A percentile compares a stretch with the other conserved stretches of the same genome.
phyloP scores from a whole-genome alignment of 2,888 invertebrate genomes.

The Linhomoeus sp. region DNA sequence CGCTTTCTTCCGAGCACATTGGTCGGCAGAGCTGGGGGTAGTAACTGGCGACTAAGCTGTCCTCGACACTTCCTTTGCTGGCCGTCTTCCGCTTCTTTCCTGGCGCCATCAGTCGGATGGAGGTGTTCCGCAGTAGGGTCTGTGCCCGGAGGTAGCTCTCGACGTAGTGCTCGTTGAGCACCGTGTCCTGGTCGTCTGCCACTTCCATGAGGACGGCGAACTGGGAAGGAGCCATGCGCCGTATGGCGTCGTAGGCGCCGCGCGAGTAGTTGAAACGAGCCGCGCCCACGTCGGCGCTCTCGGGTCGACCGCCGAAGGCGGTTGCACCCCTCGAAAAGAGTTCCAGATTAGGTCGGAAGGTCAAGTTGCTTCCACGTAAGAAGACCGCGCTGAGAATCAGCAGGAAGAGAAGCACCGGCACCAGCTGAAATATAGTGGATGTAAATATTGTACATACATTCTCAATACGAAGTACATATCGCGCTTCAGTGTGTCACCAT shows the following conservation, averaged over 20 bases:
- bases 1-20: not conserved
- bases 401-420: not conserved
- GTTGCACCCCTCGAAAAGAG: not conserved
- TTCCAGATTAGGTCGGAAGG: not conserved
- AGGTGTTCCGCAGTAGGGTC: not conserved
- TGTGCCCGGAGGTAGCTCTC: slow-evolving; percentile 2
- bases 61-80: no score
- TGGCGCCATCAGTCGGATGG: not conserved
- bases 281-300: not conserved
- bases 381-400: not conserved
- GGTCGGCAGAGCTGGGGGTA: not conserved
- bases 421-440: no score
- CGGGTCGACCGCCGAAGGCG: not conserved
- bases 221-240: slow-evolving; percentile 8
- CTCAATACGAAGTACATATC: no score
- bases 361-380: not conserved
- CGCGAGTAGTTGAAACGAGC: slow-evolving; percentile 16
- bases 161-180: slow-evolving; percentile 2
- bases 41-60: no score
- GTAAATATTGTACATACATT: no score
- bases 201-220: slow-evolving; percentile 12
- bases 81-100: not conserved
- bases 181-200: not conserved
- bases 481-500: no score
- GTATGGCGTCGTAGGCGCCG: slow-evolving; percentile 13